Evolutionary conservation across 2,888 invertebrate genomes (phyloP).

Genomic region (Polydrusus pterygomalis): DNA sequence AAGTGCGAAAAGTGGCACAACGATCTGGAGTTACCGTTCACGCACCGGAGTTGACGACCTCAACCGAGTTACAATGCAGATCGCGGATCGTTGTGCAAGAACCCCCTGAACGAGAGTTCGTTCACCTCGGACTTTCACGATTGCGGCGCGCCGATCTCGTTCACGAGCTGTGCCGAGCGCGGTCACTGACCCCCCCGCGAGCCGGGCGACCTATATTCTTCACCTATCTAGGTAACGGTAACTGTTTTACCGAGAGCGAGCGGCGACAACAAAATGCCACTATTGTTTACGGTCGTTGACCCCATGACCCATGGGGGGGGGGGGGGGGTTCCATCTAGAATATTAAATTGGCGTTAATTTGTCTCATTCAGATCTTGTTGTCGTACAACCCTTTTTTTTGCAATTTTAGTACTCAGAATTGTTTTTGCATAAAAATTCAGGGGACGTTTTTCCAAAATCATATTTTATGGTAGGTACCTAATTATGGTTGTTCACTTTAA

Average conservation of each 20-base stretch:
- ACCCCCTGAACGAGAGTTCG: constrained; percentile 59
- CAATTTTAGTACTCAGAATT: too few relatives aligned
- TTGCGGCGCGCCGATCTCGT: constrained; percentile 54
- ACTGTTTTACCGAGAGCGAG: constrained; percentile 19
- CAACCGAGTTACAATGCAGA: constrained; percentile 63
- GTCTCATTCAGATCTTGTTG: too few relatives aligned
- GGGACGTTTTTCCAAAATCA: too few relatives aligned
- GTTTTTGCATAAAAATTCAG: too few relatives aligned
- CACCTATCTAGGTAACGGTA: constrained; percentile 49
- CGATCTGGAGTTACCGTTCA: constrained; percentile 60
- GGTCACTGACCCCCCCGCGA: constrained; percentile 69
- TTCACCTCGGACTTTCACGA: constrained; percentile 70
- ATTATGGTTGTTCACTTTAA: too few relatives aligned
- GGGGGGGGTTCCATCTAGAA: too few relatives aligned
- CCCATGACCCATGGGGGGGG: too few relatives aligned
- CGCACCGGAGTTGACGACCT: constrained; percentile 66
- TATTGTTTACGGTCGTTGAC: constrained; percentile 8
- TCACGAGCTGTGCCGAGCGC: constrained; percentile 60
- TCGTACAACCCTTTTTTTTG: background rate
- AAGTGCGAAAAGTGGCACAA: constrained; percentile 60
- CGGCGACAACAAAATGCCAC: background rate
- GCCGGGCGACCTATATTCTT: constrained; percentile 66
- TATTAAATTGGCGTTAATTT: too few relatives aligned
- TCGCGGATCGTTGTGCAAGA: constrained; percentile 56
- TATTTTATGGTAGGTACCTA: too few relatives aligned